phyloP scores from a whole-genome alignment of 2,888 invertebrate species.

The Argyresthia albistria region DNA sequence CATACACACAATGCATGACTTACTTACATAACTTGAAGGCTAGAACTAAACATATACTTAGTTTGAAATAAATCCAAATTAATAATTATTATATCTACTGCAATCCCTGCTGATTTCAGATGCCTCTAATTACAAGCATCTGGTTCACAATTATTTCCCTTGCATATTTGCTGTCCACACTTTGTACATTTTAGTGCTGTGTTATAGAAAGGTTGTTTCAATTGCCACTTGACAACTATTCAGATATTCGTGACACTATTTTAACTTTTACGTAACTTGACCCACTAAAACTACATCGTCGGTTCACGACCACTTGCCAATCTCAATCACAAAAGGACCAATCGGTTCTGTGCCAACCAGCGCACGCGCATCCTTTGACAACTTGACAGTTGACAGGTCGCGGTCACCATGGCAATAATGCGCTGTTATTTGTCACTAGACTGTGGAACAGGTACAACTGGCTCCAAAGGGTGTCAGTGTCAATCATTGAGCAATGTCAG shows the following conservation, averaged over 20 bases:
- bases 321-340: background rate
- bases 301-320: background rate
- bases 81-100: no score
- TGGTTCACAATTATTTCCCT: no score
- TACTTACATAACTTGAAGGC: no score
- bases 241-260: background rate
- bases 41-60: no score
- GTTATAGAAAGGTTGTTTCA: no score
- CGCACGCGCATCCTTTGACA: background rate
- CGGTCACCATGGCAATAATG: background rate
- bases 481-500: background rate
- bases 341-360: background rate
- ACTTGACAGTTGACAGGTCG: background rate
- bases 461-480: background rate
- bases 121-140: no score
- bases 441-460: background rate
- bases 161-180: no score
- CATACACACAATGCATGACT: no score
- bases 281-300: background rate
- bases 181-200: no score
- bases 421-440: background rate
- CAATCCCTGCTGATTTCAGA: no score
- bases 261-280: background rate
- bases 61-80: no score
- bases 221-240: no score